Evolutionary conservation across 1,140 invertebrate species (phyloP).

Genomic region (Drosophila tsacasi): DNA sequence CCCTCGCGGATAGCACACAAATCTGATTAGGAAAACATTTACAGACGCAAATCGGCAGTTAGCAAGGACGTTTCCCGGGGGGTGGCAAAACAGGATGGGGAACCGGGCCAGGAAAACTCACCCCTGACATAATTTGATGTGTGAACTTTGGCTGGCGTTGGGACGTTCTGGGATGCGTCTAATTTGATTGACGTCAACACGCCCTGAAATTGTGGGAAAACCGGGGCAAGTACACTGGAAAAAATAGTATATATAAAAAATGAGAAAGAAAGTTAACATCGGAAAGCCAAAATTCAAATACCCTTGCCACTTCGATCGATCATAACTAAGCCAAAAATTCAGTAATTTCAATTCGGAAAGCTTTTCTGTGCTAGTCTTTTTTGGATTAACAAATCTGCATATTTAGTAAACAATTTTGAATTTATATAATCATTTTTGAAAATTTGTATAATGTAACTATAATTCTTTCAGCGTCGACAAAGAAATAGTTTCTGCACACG

Average conservation of each 20-base stretch:
- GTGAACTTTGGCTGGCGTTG: constrained; percentile 65
- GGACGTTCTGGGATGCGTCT: constrained; percentile 28
- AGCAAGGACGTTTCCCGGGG: constrained; percentile 35
- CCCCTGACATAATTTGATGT: constrained; percentile 65
- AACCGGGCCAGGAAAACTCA: constrained; percentile 17
- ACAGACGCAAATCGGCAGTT: constrained; percentile 81
- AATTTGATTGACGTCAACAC: constrained; percentile 80
- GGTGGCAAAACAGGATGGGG: background rate
- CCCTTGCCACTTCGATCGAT: too few species aligned
- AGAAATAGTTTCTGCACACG: constrained; percentile 14
- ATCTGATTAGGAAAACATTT: constrained; percentile 82
- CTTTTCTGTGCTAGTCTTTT: too few species aligned
- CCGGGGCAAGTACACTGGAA: background rate
- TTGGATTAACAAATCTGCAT: too few species aligned
- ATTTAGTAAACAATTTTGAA: too few species aligned
- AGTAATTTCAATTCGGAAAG: too few species aligned
- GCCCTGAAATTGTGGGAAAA: constrained; percentile 66
- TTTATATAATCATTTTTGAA: too few species aligned
- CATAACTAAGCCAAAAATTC: too few species aligned
- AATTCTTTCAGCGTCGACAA: constrained; percentile 1
- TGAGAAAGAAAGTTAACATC: too few species aligned
- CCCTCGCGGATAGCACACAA: constrained; percentile 66
- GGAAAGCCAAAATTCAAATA: too few species aligned
- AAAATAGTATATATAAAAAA: background rate
- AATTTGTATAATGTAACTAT: too few species aligned